Percentiles rank a stretch among this genome's conserved stretches.
phyloP scores from a whole-genome alignment of 2,888 invertebrate species.

The Lampropteryx suffumata region DNA sequence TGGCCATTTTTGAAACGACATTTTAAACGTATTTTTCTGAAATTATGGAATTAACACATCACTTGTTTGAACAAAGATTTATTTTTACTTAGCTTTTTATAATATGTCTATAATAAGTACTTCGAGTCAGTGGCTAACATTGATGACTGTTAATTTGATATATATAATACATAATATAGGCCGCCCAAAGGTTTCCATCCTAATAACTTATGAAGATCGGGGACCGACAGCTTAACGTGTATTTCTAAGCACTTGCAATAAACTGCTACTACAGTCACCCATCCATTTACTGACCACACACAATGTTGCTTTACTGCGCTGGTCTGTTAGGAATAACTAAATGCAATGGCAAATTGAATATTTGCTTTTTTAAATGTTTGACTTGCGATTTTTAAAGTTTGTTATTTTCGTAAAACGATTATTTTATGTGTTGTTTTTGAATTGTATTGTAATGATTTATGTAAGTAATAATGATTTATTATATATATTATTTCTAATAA shows the following conservation, averaged over 20 bases:
- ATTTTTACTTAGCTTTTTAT: constrained; percentile 34
- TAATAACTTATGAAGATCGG: too few species aligned
- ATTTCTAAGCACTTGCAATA: too few species aligned
- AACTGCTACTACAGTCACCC: too few species aligned
- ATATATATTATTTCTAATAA: background rate
- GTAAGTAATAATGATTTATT: constrained; percentile 23
- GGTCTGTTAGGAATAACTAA: too few species aligned
- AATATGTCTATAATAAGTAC: constrained; percentile 26
- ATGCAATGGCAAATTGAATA: background rate
- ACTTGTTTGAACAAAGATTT: constrained; percentile 28
- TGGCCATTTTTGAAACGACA: constrained; percentile 3
- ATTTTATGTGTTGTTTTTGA: constrained; percentile 43
- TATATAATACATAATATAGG: too few species aligned
- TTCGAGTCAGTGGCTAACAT: too few species aligned
- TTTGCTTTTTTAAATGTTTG: constrained; percentile 29
- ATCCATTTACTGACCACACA: too few species aligned
- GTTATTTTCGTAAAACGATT: constrained; percentile 76
- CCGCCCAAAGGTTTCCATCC: too few species aligned
- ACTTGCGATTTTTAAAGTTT: constrained; percentile 38
- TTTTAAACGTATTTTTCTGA: background rate
- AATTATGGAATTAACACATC: constrained; percentile 5
- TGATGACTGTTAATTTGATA: too few species aligned
- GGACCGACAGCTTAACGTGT: too few species aligned
- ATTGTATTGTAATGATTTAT: constrained; percentile 26
- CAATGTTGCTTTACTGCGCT: too few species aligned